Evolutionary conservation across 2,797 vertebrate genomes (phyloP).

Genomic region (Potorous gilbertii): DNA sequence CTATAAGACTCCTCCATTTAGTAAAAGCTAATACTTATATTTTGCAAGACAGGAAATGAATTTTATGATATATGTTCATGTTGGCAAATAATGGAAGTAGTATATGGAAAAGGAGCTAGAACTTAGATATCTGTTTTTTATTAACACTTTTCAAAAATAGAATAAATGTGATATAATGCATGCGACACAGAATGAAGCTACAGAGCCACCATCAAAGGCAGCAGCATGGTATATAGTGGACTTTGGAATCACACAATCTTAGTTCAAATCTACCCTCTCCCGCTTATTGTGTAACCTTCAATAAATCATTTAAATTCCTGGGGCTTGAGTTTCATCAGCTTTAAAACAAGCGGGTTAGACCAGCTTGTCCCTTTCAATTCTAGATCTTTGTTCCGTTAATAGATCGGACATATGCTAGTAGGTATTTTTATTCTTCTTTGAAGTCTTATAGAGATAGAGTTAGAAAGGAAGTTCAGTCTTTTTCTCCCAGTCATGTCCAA

Average conservation of each 20-base stretch:
- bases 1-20: constrained; percentile 73
- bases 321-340: neutral
- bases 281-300: neutral
- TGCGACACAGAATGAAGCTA: neutral
- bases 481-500: neutral
- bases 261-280: neutral
- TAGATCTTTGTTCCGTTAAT: neutral
- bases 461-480: neutral
- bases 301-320: neutral
- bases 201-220: neutral
- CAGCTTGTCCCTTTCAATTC: neutral
- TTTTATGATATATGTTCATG: neutral
- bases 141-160: neutral
- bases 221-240: neutral
- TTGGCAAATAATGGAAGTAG: neutral
- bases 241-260: neutral
- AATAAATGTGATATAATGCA: neutral
- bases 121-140: neutral
- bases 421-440: neutral
- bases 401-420: neutral
- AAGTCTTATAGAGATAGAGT: neutral
- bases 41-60: neutral
- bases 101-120: neutral
- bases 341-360: neutral
- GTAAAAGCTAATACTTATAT: constrained; percentile 51